A percentile compares a stretch with the other conserved stretches of the same genome.
Evolutionary conservation across 2,888 invertebrate species (phyloP).

Genomic region (Agrochola circellaris): DNA sequence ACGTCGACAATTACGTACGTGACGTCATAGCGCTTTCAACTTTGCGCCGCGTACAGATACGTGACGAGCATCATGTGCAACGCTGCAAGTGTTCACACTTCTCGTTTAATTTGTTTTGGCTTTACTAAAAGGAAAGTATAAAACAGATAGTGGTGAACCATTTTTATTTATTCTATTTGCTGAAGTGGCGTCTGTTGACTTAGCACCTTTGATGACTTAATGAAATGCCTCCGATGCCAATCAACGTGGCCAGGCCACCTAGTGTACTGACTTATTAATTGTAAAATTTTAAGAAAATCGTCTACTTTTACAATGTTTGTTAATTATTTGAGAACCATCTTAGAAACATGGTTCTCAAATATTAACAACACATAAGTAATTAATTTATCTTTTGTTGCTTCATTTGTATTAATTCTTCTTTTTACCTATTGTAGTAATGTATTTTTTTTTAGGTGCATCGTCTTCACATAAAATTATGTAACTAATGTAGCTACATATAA

Average conservation of each 20-base stretch:
- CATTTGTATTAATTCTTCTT: no score
- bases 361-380: no score
- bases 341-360: no score
- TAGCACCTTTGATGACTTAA: background rate
- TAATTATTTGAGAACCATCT: no score
- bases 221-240: background rate
- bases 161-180: background rate
- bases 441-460: no score
- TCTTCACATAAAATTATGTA: no score
- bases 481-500: no score
- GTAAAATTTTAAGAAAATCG: no score
- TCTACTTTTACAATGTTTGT: no score
- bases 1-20: conserved; percentile 61
- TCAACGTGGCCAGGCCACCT: background rate
- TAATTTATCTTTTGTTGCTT: no score
- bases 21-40: conserved; percentile 54
- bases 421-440: no score
- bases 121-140: conserved; percentile 8
- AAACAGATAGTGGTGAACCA: background rate
- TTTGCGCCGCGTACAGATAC: conserved; percentile 38
- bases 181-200: background rate
- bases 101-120: conserved; percentile 37
- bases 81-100: conserved; percentile 44
- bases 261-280: no score
- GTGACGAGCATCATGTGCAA: conserved; percentile 50